Evolutionary conservation across 2,797 vertebrate species (phyloP), one percentile per base, ranked within the genome.

Genomic region (Acipenser oxyrinchus): DNA sequence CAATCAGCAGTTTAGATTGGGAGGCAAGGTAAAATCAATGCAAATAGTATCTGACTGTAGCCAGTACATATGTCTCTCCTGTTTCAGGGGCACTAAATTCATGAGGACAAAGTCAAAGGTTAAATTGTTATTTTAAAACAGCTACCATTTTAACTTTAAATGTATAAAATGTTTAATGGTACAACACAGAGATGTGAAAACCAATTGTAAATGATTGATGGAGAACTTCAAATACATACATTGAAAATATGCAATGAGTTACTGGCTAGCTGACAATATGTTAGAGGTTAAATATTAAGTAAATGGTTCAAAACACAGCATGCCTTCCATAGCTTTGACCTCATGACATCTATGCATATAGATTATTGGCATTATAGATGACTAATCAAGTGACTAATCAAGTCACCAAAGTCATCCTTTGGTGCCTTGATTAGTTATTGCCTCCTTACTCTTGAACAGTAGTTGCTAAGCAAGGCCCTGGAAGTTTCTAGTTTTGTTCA

Each of bases 271-370:
- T 58, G 55, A n/a, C 11, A 58, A 58, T 58, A n/a, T 58, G 6
- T 58, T 58, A n/a, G 9, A 6, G 10, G 13, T 58, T 4, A 11
- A 11, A n/a, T 58, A n/a, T 2, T 11, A 6, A 58, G 55, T 58
- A 58, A 15, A 58, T 58, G 13, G 55, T 58, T 58, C 55, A 58
- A 58, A 58, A 58, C 55, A 11, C 55, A 58, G 55, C 13, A 58
- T 58, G 55, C 55, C 55, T 2, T 58, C 55, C 55, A 7, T 12
- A 58, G 55, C 6, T 58, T 6, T 58, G 55, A 58, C 55, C 55
- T 58, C 12, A 11, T 58, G 55, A 58, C 55, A 58, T 58, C 55
- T 58, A 9, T 58, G 55, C 55, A 58, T 58, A 13, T 1, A 12
- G 55, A 58, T 15, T 58, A 11, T 58, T 58, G 55, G 55, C 55